Base-by-base conservation (phyloP, 2,888 invertebrate species). In the Epinotia demarniana region DNA sequence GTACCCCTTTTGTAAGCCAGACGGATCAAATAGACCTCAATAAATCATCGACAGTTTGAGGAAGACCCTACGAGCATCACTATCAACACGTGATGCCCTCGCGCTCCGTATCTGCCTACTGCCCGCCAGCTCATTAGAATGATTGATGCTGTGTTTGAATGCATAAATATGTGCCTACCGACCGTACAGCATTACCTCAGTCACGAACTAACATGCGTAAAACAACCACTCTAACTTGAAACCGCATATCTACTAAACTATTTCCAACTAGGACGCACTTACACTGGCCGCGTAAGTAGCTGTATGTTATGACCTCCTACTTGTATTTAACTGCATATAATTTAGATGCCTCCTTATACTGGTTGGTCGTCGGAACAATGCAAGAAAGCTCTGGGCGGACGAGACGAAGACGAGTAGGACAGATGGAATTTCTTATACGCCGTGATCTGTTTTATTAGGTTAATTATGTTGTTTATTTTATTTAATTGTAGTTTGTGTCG, bases 111-210 rank as follows among this genome's bases (percentile, higher is more conserved):
- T 79, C 83, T 78, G 82, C 84, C 84, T 87, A 87, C 87, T 83
- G 85, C 82, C 84, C 81, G 75, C 78, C 76, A 82, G 87, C 91
- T 93, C 91, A 93, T 93, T 93, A 92, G 89, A 90, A 93, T 94
- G 93, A 94, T 93, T 91, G 93, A 94, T 93, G 90, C 87, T 83
- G 84, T 89, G 89, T 90, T 91, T 90, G 91, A 88, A 89, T 89
- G 89, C 86, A 90, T 90, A 90, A 91, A 89, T 91, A 90, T 89
- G 86, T 85, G 88, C 86, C 88, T 87, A 84, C 87, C 83, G 83
- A 87, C 81, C 82, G 84, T 84, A 81, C 82, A 80, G 81, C 82
- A 84, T 85, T 82, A 84, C 84, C 80, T 78, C 78, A 81, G 89
- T 90, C 91, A 90, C 89, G 90, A 89, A 87, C 80, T 80, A 80